Evolutionary conservation across 1,140 invertebrate genomes (phyloP).

Genomic region (Nylanderia fulva): DNA sequence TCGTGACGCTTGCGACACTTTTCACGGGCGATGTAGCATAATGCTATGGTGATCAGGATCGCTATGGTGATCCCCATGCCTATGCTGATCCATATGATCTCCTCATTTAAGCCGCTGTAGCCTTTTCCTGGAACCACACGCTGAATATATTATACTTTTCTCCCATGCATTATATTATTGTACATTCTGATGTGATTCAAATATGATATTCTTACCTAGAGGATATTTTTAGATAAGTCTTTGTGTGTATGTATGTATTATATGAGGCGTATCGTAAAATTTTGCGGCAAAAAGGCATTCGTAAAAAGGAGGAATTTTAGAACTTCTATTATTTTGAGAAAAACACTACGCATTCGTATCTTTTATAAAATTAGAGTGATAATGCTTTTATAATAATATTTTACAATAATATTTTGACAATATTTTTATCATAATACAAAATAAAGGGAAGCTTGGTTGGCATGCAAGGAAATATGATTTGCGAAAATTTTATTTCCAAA

Average conservation of each 20-base stretch:
- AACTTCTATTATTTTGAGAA: background rate
- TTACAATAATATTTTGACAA: background rate
- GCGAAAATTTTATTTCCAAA: background rate
- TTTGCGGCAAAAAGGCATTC: background rate
- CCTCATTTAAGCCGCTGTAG: slow-evolving; percentile 93
- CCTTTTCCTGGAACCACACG: slow-evolving; percentile 88
- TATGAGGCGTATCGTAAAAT: background rate
- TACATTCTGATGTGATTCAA: background rate
- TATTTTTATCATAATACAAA: background rate
- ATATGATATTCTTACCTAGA: background rate
- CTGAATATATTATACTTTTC: slow-evolving; percentile 5
- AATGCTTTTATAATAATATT: background rate
- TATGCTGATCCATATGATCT: slow-evolving; percentile 94
- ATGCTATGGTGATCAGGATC: slow-evolving; percentile 91
- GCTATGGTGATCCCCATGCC: slow-evolving; percentile 94
- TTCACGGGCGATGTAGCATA: slow-evolving; percentile 92
- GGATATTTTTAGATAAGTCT: background rate
- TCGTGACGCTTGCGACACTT: slow-evolving; percentile 91
- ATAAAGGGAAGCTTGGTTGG: background rate
- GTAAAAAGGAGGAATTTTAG: background rate
- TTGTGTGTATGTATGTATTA: background rate
- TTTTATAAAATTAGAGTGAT: background rate
- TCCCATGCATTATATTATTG: background rate
- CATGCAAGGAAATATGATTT: background rate
- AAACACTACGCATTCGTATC: background rate